These are phyloP conservation scores for Volucella zonaria DNA, from an alignment of 2,888 invertebrate species.

Conservation along the genomic window DNA sequence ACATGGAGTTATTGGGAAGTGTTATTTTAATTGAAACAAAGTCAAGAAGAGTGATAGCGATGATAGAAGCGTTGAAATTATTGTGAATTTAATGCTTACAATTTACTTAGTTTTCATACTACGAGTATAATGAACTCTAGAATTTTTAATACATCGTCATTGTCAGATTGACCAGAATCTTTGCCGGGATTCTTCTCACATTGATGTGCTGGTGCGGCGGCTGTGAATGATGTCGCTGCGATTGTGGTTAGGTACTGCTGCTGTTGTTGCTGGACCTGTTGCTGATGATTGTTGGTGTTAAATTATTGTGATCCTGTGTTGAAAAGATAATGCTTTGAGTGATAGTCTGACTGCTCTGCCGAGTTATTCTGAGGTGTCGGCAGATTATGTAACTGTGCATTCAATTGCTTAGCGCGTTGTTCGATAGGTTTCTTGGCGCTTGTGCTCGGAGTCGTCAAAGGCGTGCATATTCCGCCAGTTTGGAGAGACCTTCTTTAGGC, in stretches of 20 bases:
- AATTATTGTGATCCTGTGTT: slow-evolving; percentile 57
- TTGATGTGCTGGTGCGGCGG: slow-evolving; percentile 62
- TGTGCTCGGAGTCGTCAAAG: no score
- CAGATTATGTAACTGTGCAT: slow-evolving; percentile 78
- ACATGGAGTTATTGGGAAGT: no score
- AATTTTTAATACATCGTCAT: slow-evolving; percentile 82
- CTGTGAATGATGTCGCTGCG: slow-evolving; percentile 35
- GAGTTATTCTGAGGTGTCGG: slow-evolving; percentile 63
- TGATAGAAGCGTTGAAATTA: no score
- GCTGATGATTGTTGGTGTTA: slow-evolving; percentile 55
- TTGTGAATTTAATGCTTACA: slow-evolving; percentile 50
- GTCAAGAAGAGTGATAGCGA: no score
- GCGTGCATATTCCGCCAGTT: no score
- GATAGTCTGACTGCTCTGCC: neutral
- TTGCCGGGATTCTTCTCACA: slow-evolving; percentile 76
- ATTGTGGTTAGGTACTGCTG: slow-evolving; percentile 62
- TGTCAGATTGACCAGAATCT: slow-evolving; percentile 79
- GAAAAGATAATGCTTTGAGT: slow-evolving; percentile 44
- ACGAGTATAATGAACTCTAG: slow-evolving; percentile 83
- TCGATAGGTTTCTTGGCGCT: slow-evolving; percentile 75
- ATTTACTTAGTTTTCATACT: slow-evolving; percentile 82
- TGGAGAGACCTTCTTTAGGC: no score
- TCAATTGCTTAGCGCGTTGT: slow-evolving; percentile 78
- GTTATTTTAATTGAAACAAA: no score
- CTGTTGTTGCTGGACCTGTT: no score